Base-by-base conservation (phyloP, 2,797 vertebrate genomes). In the Adrianichthys oophorus region DNA sequence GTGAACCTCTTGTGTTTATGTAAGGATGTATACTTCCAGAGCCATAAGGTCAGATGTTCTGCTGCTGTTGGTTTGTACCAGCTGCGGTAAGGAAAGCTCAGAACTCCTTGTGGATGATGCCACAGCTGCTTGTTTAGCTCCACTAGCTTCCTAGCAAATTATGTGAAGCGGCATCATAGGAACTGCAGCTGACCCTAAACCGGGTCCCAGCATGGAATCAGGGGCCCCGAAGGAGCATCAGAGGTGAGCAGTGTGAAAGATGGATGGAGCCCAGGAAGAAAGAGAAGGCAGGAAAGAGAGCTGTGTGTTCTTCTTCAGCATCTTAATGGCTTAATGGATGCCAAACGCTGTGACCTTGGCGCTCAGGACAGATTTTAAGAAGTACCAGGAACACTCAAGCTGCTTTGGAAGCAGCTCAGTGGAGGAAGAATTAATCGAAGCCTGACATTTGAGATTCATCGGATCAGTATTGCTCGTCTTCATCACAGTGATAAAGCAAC, bases 251-350 rank as follows among this genome's bases (percentile, higher is more conserved):
- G 48, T 45, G 16, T n/a, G 4, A 52, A 56, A 61, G 41, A 26
- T 37, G 55, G 21, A 45, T 3, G 7, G 49, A 52, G 37, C 44
- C 49, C 56, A 37, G 40, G 15, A 61, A 29, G 44, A 62, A 47
- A 43, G 42, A 57, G 62, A 53, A 58, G 60, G 41, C 65, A 53
- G 68, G 47, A 57, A 63, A 70, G 74, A 59, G 58, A 76, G 59
- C 32, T 13, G 32, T 37, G 32, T 37, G 65, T 68, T 71, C 70
- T 32, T 51, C 48, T 51, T 55, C 63, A 57, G 51, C 41, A 52
- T 79, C 83, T 86, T 83, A 86, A 75, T 83, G 80, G 82, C 82
- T 86, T 86, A 86, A 76, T 84, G 65, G 57, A 76, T 59, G 73
- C 76, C 78, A 72, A 78, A 75, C 52, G 66, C 79, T 79, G 49